These are phyloP conservation scores for Regulus satrapa DNA, from an alignment of 2,113 vertebrate genomes.

Conservation along the genomic window DNA sequence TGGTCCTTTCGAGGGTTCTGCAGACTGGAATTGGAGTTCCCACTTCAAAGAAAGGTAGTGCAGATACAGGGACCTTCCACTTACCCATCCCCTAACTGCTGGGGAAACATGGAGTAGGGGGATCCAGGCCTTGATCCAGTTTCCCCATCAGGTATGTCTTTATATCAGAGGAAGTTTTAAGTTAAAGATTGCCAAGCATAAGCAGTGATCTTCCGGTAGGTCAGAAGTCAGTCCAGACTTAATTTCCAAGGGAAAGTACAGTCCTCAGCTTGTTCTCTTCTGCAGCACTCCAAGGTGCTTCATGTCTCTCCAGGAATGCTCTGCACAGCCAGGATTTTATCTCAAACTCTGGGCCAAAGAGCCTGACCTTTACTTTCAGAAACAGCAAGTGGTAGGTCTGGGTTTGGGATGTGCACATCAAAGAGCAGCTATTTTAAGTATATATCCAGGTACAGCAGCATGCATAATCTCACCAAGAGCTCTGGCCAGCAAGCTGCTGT, in stretches of 20 bases:
- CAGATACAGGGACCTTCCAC: background rate
- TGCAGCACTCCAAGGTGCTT: background rate
- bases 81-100: background rate
- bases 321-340: background rate
- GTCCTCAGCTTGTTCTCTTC: background rate
- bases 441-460: background rate
- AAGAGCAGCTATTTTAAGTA: background rate
- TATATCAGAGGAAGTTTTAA: background rate
- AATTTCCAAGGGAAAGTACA: background rate
- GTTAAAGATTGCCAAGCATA: background rate
- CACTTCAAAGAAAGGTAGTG: background rate
- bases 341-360: background rate
- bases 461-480: background rate
- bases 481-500: background rate
- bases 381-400: background rate
- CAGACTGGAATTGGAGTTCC: background rate
- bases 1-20: background rate
- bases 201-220: background rate
- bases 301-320: background rate
- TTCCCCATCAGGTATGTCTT: background rate
- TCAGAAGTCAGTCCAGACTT: background rate
- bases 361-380: background rate
- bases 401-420: background rate
- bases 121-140: background rate
- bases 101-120: background rate